Evolutionary conservation across 2,113 vertebrate species (phyloP).

Genomic region (Pogona vitticeps): DNA sequence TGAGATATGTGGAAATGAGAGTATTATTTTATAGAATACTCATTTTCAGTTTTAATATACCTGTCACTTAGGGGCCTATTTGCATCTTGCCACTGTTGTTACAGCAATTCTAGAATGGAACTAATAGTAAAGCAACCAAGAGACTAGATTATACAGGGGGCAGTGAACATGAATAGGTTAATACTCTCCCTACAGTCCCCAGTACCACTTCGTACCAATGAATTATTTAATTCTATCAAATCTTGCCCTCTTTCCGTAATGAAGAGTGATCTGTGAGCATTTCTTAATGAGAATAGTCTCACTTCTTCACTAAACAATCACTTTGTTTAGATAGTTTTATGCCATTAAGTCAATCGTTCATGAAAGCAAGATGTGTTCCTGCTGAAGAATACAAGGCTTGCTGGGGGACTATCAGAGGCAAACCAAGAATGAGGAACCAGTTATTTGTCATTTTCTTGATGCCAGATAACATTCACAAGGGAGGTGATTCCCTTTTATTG

Average conservation of each 20-base stretch:
- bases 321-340: background rate
- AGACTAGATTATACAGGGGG: background rate
- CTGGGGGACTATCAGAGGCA: background rate
- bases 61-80: background rate
- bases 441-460: background rate
- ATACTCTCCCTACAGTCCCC: background rate
- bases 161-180: background rate
- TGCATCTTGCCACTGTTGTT: background rate
- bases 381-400: background rate
- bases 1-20: background rate
- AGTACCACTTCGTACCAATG: background rate
- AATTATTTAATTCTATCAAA: background rate
- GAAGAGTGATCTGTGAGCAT: background rate
- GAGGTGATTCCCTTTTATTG: constrained; percentile 16
- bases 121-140: background rate
- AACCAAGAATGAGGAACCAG: background rate
- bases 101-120: background rate
- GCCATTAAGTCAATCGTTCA: background rate
- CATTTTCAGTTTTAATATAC: background rate
- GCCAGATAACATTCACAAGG: constrained; percentile 4
- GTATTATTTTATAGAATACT: background rate
- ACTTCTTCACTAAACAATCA: background rate
- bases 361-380: background rate
- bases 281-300: background rate
- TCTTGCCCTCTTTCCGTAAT: background rate